These are phyloP conservation scores for Setophaga petechia DNA, from an alignment of 2,113 vertebrate genomes.

Conservation along the genomic window DNA sequence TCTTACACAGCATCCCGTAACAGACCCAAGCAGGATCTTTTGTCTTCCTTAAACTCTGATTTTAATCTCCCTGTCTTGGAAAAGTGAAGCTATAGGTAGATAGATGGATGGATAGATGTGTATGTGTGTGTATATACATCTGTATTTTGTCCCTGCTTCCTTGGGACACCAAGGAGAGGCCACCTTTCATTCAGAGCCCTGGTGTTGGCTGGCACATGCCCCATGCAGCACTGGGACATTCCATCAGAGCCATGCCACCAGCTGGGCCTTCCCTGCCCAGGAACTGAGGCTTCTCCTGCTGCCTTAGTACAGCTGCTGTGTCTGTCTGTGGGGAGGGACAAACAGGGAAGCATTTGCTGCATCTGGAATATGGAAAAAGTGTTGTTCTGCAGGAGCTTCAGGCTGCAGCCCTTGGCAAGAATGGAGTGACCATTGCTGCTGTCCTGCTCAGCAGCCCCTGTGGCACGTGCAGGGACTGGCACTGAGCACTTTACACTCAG, in stretches of 20 bases:
- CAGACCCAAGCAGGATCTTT: background rate
- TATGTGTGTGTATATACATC: rapidly evolving
- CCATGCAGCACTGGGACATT: background rate
- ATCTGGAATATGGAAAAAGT: background rate
- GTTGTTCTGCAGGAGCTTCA: background rate
- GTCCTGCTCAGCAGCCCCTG: background rate
- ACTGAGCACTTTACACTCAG: rapidly evolving
- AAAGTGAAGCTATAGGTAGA: background rate
- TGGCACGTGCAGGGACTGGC: rapidly evolving
- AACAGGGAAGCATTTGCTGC: background rate
- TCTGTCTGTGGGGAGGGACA: background rate
- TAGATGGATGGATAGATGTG: background rate
- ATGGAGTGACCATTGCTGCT: background rate
- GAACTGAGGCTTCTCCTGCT: background rate
- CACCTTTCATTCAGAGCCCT: background rate
- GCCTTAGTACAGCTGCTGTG: background rate
- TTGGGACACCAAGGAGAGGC: background rate
- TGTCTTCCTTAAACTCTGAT: background rate
- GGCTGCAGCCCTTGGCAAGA: background rate
- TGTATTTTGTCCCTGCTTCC: background rate
- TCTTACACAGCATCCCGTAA: background rate
- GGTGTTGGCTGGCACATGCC: background rate
- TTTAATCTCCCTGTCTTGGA: background rate
- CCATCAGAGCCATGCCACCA: background rate
- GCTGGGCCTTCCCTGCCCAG: background rate